Evolutionary conservation across 2,888 invertebrate species (phyloP).

Genomic region (Stomorhina lunata): DNA sequence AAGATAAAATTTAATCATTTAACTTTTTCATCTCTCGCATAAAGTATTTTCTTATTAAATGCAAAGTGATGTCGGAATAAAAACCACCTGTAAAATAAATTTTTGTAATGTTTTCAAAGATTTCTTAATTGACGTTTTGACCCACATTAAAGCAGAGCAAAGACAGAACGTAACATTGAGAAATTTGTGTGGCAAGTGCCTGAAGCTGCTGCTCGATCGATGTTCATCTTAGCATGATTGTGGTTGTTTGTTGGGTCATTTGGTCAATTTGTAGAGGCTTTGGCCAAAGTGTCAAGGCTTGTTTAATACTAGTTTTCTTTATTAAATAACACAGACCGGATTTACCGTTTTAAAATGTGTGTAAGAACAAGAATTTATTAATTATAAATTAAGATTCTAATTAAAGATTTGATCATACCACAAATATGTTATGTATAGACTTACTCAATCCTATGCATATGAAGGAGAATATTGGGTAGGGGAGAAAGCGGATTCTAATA

Average conservation of each 20-base stretch:
- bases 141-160: slow-evolving; percentile 42
- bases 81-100: slow-evolving; percentile 27
- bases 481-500: not conserved
- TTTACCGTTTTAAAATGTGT: slow-evolving; percentile 25
- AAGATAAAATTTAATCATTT: slow-evolving; percentile 15
- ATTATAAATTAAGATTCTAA: slow-evolving; percentile 28
- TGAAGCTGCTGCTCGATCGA: too few relatives aligned
- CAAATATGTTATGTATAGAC: not conserved
- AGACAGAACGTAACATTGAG: slow-evolving; percentile 3
- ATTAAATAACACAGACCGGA: too few relatives aligned
- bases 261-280: not conserved
- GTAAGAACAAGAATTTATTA: not conserved
- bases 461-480: not conserved
- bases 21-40: not conserved
- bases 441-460: not conserved
- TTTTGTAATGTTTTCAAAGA: not conserved
- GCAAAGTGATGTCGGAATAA: not conserved
- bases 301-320: slow-evolving; percentile 5
- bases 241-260: not conserved
- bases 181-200: slow-evolving; percentile 23
- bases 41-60: not conserved
- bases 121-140: slow-evolving; percentile 53
- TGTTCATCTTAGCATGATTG: not conserved
- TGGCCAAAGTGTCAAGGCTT: slow-evolving; percentile 19
- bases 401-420: not conserved